Base-by-base conservation (phyloP, 1,140 invertebrate species). In the Hycleus cichorii region DNA sequence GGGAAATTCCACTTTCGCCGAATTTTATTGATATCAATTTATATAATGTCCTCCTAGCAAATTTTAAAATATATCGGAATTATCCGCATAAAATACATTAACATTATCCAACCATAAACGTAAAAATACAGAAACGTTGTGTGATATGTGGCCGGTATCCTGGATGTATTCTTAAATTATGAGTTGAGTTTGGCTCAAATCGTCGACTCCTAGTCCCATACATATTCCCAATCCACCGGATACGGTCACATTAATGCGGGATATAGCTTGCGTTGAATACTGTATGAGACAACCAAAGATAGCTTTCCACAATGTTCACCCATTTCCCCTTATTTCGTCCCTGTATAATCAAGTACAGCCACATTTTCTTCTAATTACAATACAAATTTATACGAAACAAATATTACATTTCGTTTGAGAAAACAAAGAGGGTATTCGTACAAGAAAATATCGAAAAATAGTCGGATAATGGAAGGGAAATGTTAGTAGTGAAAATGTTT, bases 401-500 rank as follows among this genome's bases (percentile, higher is more conserved):
- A 32, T 32, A 7, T 4, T 32, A 18, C 18, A 1, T 32, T 32
- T 5, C 0, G 7, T 32, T 7, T 32, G 32, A 32, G 32, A 32
- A 5, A 7, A 32, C 32, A 32, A 7, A 32, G 32, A 32, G 32
- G 7, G 32, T 5, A 7, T 5, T 4, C 4, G 32, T 5, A 7
- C 4, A 1, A 32, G 32, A 32, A 7, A 32, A 7, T 32, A 32
- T 32, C 7, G 32, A 32, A 42, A 53, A 53, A 53, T 38, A 27
- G 51, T 53, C 51, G 25, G 43, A 53, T 46, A 53, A 53, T 42
- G 51, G 44, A 43, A 44, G 45, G 45, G 45, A 52, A 40, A 52
- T 43, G 38, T 42, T 25, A 39, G 47, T 12, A 57, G 47, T 56
- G 60, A 59, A 60, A 60, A 64, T 60, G 59, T 64, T 64, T 64